Base-by-base conservation (phyloP, 2,113 vertebrate genomes). In the Centropristis striata region DNA sequence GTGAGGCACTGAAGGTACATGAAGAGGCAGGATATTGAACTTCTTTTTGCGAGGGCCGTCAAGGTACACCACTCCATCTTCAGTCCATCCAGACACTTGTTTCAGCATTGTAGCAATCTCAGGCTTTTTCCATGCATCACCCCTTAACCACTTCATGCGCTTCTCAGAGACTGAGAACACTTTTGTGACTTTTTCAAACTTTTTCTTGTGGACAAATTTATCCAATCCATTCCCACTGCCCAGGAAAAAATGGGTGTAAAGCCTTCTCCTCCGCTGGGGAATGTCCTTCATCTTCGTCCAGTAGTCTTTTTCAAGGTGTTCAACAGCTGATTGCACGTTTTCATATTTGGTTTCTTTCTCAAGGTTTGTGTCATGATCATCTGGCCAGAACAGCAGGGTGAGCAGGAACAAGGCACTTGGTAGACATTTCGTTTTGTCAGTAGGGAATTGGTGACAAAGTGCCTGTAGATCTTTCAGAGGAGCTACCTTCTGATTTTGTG, bases 371-470 rank as follows among this genome's bases (percentile, higher is more conserved):
- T 96, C 49, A 25, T 88, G 67, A 21, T 95, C 94, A 51, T 96
- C 96, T 71, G 96, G 96, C 96, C 96, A 97, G 81, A 95, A 96
- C 0, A 97, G 71, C 59, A 97, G 80, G 2, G 94, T 93, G 12
- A 93, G 92, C 68, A 96, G 66, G 75, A 97, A 96, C 36, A 93
- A 16, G 18, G 95, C 93, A 50, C 81, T 92, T 76, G 95, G 57
- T 44, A 90, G 88, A 63, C 94, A 95, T 55, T 82, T 92, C 8
- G 41, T 92, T 78, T 61, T 88, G 23, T 76, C 91, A 83, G 57
- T 68, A 57, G 78, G 83, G 2, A 96, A 94, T 69, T 88, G 93
- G 21, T 4, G 9, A 71, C 94, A 93, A 41, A 95, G 94, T 5
- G 73, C 78, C 1, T 95, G 94, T 0, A 97, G 92, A 28, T 80